Evolutionary conservation across 2,113 vertebrate genomes (phyloP).

Genomic region (Takifugu flavidus): DNA sequence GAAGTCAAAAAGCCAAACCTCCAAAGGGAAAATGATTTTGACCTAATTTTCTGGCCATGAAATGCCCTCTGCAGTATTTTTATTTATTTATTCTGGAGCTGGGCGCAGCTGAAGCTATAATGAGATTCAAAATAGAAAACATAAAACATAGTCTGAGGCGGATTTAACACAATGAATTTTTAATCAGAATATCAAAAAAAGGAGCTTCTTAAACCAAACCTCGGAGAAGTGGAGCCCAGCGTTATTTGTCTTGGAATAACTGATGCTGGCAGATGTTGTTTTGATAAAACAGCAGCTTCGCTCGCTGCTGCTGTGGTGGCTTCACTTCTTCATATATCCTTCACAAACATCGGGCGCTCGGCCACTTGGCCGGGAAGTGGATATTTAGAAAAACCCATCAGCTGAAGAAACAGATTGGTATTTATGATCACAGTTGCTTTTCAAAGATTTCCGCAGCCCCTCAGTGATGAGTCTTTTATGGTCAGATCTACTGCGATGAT

Average conservation of each 20-base stretch:
- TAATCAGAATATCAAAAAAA: constrained; percentile 71
- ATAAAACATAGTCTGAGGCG: constrained; percentile 58
- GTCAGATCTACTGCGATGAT: constrained; percentile 8
- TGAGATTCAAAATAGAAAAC: constrained; percentile 61
- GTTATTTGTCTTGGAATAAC: constrained; percentile 69
- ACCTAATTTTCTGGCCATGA: constrained; percentile 57
- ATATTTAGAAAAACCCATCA: constrained; percentile 4
- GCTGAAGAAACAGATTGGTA: constrained; percentile 4
- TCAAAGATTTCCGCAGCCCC: constrained; percentile 4
- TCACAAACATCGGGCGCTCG: constrained; percentile 45
- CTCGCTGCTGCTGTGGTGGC: constrained; percentile 34
- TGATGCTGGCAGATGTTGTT: constrained; percentile 68
- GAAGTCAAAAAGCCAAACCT: constrained; percentile 34
- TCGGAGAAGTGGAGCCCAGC: constrained; percentile 56
- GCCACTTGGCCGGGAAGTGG: constrained; percentile 38
- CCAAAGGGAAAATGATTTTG: constrained; percentile 47
- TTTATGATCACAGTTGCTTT: constrained; percentile 17
- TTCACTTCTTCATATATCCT: constrained; percentile 49
- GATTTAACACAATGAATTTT: constrained; percentile 72
- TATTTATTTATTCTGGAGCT: constrained; percentile 31
- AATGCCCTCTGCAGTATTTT: constrained; percentile 33
- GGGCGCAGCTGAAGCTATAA: constrained; percentile 37
- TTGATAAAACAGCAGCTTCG: constrained; percentile 67
- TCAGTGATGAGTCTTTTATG: constrained; percentile 14
- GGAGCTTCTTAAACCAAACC: constrained; percentile 64